A percentile compares a stretch with the other conserved stretches of the same genome.
phyloP scores from a whole-genome alignment of 2,113 vertebrate species.

The Colossoma macropomum region DNA sequence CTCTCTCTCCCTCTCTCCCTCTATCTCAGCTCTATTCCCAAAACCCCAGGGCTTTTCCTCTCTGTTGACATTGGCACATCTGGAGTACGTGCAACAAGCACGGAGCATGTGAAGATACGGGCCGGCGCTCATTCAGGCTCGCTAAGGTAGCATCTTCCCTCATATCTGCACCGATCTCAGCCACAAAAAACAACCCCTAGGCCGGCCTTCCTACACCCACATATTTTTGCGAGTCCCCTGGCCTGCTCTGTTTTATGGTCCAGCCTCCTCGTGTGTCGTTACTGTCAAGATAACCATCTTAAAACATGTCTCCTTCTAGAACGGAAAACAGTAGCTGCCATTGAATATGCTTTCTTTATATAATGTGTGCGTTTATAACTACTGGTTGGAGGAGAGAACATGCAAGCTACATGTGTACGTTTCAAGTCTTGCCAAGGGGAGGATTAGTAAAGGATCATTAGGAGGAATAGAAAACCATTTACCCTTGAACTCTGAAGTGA shows the following conservation, averaged over 20 bases:
- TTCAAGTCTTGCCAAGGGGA: not conserved
- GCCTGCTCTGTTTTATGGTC: not conserved
- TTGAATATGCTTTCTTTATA: not conserved
- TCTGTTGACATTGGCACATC: conserved; percentile 39
- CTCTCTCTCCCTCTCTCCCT: not conserved
- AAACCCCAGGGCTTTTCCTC: not conserved
- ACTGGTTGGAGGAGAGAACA: not conserved
- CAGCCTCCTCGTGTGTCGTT: not conserved
- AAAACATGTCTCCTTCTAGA: conserved; percentile 17
- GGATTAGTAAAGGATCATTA: not conserved
- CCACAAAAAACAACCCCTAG: not conserved
- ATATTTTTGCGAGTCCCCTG: not conserved
- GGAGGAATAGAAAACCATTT: conserved; percentile 8
- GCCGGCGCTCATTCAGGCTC: not conserved
- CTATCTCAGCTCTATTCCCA: conserved; percentile 9
- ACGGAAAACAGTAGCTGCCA: conserved; percentile 38
- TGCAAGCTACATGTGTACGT: not conserved
- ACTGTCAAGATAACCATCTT: conserved; percentile 27
- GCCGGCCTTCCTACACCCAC: not conserved
- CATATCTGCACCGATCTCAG: not conserved
- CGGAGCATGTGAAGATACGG: conserved; percentile 35
- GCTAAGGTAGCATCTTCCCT: not conserved
- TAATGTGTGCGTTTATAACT: not conserved
- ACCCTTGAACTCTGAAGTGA: not conserved
- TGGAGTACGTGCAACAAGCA: conserved; percentile 9